These are phyloP conservation scores for Calameuta idolon DNA, from an alignment of 2,888 invertebrate species.

Conservation along the genomic window DNA sequence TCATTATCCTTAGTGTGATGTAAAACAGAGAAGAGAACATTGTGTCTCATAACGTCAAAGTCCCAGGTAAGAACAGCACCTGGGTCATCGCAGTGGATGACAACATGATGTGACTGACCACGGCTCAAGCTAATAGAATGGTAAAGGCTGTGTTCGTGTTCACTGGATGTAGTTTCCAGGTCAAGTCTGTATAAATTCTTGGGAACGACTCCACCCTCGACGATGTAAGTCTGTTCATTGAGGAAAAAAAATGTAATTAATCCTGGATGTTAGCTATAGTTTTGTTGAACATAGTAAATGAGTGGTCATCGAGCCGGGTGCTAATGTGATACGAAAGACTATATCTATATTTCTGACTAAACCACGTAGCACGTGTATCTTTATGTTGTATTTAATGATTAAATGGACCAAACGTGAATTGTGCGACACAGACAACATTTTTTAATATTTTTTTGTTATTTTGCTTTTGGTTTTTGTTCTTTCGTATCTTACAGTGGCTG, in stretches of 20 bases:
- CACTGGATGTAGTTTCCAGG: conserved; percentile 61
- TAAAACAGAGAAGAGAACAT: conserved; percentile 86
- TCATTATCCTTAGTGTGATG: conserved; percentile 57
- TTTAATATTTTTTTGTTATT: conserved; percentile 9
- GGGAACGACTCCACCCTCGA: conserved; percentile 90
- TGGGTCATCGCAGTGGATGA: conserved; percentile 83
- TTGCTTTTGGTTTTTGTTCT: conserved; percentile 7
- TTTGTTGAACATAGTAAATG: neutral
- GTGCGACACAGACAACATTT: conserved; percentile 12
- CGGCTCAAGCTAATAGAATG: conserved; percentile 76
- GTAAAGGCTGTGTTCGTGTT: conserved; percentile 78
- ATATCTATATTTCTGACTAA: neutral
- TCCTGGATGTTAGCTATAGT: neutral
- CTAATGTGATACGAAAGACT: neutral
- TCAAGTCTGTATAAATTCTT: conserved; percentile 80
- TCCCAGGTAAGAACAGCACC: conserved; percentile 96
- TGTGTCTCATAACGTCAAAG: conserved; percentile 92
- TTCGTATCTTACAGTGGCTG: conserved; percentile 54
- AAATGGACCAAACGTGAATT: conserved; percentile 11
- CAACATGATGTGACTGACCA: conserved; percentile 81
- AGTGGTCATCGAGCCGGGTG: neutral
- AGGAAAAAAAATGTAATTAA: neutral
- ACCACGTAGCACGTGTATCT: neutral
- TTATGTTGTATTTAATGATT: neutral
- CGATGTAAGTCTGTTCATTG: conserved; percentile 78